Conservation (phyloP, 2,888 invertebrate species). For the Theretra japonica region DNA sequence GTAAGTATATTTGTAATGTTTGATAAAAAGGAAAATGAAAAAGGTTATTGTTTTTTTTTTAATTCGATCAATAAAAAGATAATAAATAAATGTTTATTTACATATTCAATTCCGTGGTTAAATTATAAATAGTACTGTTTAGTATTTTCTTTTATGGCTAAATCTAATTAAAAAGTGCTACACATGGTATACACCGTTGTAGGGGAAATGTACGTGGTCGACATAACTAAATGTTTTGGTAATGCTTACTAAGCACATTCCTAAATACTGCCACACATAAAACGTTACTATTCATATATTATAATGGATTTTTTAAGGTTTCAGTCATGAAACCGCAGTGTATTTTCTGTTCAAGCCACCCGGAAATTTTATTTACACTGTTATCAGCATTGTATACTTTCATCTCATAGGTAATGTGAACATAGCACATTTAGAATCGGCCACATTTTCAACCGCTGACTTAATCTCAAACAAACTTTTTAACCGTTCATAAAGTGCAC, state of each 20-base stretch:
- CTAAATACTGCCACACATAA: neutral
- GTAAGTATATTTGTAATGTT: no score
- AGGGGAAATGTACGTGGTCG: no score
- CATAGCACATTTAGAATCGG: neutral
- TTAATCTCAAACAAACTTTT: neutral
- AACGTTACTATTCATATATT: neutral
- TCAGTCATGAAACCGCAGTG: neutral
- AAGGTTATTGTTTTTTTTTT: no score
- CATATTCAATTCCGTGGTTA: no score
- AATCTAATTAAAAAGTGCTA: no score
- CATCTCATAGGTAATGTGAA: neutral
- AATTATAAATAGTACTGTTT: no score
- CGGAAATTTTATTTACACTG: neutral
- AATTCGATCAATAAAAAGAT: no score
- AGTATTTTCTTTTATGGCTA: no score
- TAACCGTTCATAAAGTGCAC: conserved; percentile 1
- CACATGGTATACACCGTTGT: no score
- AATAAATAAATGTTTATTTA: no score
- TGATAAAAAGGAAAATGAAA: no score
- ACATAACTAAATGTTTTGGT: neutral
- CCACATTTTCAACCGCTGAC: neutral
- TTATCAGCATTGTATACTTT: neutral
- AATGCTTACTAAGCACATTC: neutral
- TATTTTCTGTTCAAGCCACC: neutral
- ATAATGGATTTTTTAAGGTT: neutral